Conservation (phyloP, 92 coral and sea anemone species). For the Isaurus tuberculatus region DNA sequence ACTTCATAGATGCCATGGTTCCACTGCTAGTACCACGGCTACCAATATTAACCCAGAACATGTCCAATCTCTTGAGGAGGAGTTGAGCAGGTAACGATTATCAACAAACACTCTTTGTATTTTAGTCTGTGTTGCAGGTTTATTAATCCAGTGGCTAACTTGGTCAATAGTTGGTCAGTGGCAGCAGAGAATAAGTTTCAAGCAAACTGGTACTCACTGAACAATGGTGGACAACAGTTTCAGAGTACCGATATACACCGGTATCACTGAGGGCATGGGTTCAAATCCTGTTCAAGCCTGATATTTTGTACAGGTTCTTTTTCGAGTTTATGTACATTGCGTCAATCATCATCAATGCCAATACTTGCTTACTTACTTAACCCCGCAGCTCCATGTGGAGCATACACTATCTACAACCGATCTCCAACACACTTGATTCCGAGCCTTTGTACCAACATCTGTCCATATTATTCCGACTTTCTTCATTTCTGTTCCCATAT, state of each 20-base stretch:
- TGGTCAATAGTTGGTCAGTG: slow-evolving; percentile 11
- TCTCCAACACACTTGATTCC: no score
- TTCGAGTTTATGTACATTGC: no score
- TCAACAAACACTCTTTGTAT: neutral
- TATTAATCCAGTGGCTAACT: neutral
- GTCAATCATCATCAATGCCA: no score
- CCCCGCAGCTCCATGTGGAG: no score
- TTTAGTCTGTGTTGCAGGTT: neutral
- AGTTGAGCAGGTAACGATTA: slow-evolving; percentile 72
- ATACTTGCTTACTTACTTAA: no score
- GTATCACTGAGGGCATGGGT: no score
- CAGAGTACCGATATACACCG: neutral
- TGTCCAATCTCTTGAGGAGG: slow-evolving; percentile 66
- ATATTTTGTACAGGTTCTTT: no score
- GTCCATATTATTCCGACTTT: no score
- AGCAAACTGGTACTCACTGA: neutral
- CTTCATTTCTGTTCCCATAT: no score
- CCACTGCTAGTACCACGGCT: slow-evolving; percentile 59
- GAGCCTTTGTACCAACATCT: no score
- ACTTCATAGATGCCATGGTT: slow-evolving; percentile 83
- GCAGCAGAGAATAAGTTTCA: neutral
- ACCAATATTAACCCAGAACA: slow-evolving; percentile 65
- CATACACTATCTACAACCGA: no score
- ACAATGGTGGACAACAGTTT: neutral
- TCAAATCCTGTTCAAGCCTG: no score